These are phyloP conservation scores for Notodonta ziczac DNA, from an alignment of 2,888 invertebrate species.

Conservation along the genomic window DNA sequence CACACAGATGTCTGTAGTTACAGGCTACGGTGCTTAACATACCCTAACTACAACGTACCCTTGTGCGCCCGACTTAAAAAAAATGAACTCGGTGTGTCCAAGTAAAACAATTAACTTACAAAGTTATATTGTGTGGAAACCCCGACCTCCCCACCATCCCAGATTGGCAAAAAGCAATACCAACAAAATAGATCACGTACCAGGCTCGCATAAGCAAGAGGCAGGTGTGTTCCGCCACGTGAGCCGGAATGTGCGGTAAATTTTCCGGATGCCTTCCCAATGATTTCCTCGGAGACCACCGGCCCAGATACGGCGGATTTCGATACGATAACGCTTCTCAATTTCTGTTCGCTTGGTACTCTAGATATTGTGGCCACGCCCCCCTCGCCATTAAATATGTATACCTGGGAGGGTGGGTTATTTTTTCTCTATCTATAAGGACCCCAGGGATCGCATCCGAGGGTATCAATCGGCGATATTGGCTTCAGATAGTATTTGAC, in stretches of 20 bases:
- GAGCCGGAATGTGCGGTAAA: constrained; percentile 84
- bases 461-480: constrained; percentile 76
- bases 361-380: constrained; percentile 73
- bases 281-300: constrained; percentile 90
- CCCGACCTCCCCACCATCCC: neutral
- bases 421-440: constrained; percentile 44
- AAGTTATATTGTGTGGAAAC: constrained; percentile 29
- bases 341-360: constrained; percentile 74
- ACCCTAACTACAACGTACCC: too few relatives aligned
- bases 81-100: neutral
- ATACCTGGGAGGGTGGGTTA: constrained; percentile 49
- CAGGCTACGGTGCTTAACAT: too few relatives aligned
- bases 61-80: too few relatives aligned
- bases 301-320: constrained; percentile 82
- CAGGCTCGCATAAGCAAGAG: constrained; percentile 70
- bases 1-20: too few relatives aligned
- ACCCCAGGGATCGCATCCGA: constrained; percentile 65
- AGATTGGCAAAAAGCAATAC: constrained; percentile 55
- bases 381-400: constrained; percentile 71
- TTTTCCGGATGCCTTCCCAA: constrained; percentile 90
- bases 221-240: constrained; percentile 79
- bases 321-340: constrained; percentile 83
- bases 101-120: constrained; percentile 16
- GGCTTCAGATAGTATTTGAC: constrained; percentile 58
- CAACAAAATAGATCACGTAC: constrained; percentile 75